phyloP scores from a whole-genome alignment of 2,113 vertebrate genomes.

The Hypanus sabinus region DNA sequence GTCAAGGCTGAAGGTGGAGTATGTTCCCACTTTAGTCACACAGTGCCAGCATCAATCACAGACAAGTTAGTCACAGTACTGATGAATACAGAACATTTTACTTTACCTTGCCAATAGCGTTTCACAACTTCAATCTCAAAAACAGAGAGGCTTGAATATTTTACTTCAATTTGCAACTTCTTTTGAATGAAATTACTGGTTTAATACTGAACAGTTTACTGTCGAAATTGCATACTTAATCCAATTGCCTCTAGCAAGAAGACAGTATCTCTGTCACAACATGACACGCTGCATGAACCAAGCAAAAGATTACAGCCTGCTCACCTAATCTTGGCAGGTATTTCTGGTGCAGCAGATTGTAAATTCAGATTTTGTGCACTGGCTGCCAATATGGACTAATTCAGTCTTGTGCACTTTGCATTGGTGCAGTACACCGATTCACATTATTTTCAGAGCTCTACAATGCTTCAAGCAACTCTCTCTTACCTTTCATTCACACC shows the following conservation, averaged over 20 bases:
- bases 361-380: not conserved
- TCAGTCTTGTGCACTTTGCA: not conserved
- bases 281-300: not conserved
- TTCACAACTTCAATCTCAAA: not conserved
- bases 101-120: not conserved
- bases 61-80: not conserved
- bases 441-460: not conserved
- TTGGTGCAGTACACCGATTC: not conserved
- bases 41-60: not conserved
- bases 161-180: not conserved
- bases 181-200: not conserved
- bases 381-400: not conserved
- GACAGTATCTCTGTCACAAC: not conserved
- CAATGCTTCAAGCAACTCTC: not conserved
- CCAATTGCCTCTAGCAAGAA: not conserved
- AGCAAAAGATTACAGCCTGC: not conserved
- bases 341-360: not conserved
- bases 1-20: not conserved
- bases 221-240: not conserved
- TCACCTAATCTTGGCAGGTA: not conserved
- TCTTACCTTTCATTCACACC: not conserved
- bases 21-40: not conserved
- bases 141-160: not conserved
- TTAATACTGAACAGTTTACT: not conserved
- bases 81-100: not conserved